phyloP scores from a whole-genome alignment of 2,888 invertebrate genomes.

The Trissonchulus sp. region DNA sequence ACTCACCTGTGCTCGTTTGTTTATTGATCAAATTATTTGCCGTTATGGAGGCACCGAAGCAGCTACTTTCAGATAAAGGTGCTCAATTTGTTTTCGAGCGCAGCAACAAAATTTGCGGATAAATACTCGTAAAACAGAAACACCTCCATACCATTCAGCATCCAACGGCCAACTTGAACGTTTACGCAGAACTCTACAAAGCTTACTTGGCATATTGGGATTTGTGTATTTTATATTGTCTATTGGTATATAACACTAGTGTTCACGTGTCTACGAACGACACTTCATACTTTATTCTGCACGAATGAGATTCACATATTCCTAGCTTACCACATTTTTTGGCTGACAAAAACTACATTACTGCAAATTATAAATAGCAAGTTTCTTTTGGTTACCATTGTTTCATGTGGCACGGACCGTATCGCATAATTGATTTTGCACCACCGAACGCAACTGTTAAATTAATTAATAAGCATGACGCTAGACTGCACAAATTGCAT shows the following conservation, averaged over 20 bases:
- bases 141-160: constrained; percentile 32
- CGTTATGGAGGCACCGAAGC: constrained; percentile 35
- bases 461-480: too few species aligned
- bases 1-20: too few species aligned
- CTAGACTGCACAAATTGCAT: too few species aligned
- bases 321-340: too few species aligned
- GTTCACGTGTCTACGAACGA: constrained; percentile 35
- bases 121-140: constrained; percentile 27
- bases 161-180: constrained; percentile 39
- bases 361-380: background rate
- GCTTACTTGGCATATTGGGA: constrained; percentile 44
- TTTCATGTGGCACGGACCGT: constrained; percentile 7
- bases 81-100: constrained; percentile 34
- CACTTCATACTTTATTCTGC: constrained; percentile 35
- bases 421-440: background rate
- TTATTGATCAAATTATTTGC: too few species aligned
- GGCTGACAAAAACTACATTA: background rate
- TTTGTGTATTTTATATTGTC: constrained; percentile 35
- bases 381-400: too few species aligned
- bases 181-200: constrained; percentile 38
- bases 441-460: background rate
- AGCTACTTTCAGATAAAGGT: constrained; percentile 38
- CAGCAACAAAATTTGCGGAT: constrained; percentile 31
- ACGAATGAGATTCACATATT: constrained; percentile 33
- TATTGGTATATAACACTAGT: constrained; percentile 40